Percentiles rank a stretch among this genome's conserved stretches.
Evolutionary conservation across 2,113 vertebrate genomes (phyloP).

Genomic region (Chionis minor): DNA sequence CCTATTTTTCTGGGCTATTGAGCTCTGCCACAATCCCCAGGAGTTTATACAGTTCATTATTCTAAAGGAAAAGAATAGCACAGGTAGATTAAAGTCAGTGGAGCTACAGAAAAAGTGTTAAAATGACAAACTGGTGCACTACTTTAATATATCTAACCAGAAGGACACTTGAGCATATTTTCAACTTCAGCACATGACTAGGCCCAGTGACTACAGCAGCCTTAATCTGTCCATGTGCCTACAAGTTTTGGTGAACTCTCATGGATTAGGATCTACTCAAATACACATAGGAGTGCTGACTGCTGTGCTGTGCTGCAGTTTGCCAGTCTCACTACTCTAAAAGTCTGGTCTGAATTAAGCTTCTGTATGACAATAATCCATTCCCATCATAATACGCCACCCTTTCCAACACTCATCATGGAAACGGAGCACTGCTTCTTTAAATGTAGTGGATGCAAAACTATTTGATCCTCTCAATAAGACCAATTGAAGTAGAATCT

Average conservation of each 20-base stretch:
- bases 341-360: not conserved
- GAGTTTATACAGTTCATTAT: constrained; percentile 27
- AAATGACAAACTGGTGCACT: not conserved
- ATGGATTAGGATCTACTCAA: not conserved
- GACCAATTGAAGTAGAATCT: not conserved
- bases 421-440: not conserved
- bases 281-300: not conserved
- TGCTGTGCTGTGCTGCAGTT: not conserved
- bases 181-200: not conserved
- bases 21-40: constrained; percentile 2
- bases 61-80: constrained; percentile 6
- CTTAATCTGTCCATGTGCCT: not conserved
- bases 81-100: not conserved
- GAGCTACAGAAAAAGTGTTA: not conserved
- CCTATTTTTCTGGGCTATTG: constrained; percentile 33
- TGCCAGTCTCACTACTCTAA: not conserved
- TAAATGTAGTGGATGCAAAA: not conserved
- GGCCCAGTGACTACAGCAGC: not conserved
- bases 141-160: not conserved
- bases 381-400: not conserved
- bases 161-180: not conserved
- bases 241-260: not conserved
- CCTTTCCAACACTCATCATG: not conserved
- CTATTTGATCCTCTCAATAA: not conserved
- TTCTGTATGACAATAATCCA: not conserved